A percentile compares a stretch with the other conserved stretches of the same genome.
phyloP scores from a whole-genome alignment of 2,797 vertebrate species.

The Gadopsis bispinosus region DNA sequence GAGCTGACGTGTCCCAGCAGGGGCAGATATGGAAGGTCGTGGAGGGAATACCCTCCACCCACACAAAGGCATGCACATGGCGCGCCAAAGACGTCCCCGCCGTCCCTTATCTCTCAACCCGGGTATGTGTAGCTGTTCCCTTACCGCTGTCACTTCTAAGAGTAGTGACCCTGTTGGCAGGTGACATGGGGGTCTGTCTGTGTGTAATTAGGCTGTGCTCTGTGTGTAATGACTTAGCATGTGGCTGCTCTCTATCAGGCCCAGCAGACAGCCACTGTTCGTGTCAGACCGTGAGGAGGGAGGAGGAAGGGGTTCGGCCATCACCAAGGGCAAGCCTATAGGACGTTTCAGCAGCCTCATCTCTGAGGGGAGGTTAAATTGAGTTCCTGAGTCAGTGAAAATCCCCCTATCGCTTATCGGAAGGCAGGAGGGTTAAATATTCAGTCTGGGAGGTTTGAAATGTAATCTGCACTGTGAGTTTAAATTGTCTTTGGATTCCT shows the following conservation, averaged over 20 bases:
- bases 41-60: constrained; percentile 17
- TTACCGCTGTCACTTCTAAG: constrained; percentile 80
- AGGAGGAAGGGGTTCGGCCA: constrained; percentile 47
- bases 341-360: constrained; percentile 61
- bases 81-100: constrained; percentile 31
- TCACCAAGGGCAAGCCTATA: constrained; percentile 69
- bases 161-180: constrained; percentile 89
- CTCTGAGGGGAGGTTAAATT: constrained; percentile 75
- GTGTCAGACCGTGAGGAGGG: constrained; percentile 35
- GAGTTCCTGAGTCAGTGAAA: constrained; percentile 79
- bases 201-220: constrained; percentile 89
- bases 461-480: constrained; percentile 78
- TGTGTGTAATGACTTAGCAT: constrained; percentile 79
- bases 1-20: constrained; percentile 21
- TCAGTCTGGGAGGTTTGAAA: constrained; percentile 81
- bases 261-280: constrained; percentile 66
- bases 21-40: constrained; percentile 38
- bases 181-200: constrained; percentile 87
- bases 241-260: constrained; percentile 73
- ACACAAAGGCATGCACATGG: constrained; percentile 34
- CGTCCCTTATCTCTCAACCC: constrained; percentile 62
- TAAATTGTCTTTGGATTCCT: constrained; percentile 80
- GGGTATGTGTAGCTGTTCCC: constrained; percentile 59
- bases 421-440: constrained; percentile 79
- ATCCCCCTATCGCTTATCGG: constrained; percentile 76